Base-by-base conservation (phyloP, 2,797 vertebrate genomes). In the Urosaurus nigricauda region DNA sequence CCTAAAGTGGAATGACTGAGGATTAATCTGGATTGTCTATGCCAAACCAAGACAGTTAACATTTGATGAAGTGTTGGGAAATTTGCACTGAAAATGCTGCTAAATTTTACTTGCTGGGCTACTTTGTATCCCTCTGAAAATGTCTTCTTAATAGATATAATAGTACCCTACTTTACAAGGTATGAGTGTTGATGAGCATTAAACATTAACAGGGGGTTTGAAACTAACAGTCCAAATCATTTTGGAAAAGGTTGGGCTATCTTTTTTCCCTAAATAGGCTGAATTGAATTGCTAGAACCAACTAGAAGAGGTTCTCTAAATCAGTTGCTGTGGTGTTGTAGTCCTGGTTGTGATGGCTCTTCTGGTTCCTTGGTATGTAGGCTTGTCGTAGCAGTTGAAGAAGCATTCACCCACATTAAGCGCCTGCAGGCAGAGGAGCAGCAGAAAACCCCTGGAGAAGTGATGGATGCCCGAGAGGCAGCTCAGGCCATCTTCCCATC, bases 401-500 rank as follows among this genome's bases (percentile, higher is more conserved):
- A 99, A 93, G 98, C 99, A 21, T 99, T 99, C 96, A 98, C 98
- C 63, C 99, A 99, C 70, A 98, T 99, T 86, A 97, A 98, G 74
- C 97, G 98, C 53, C 97, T 98, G 87, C 98, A 99, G 93, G 98
- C 98, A 6, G 98, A 99, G 83, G 98, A 99, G 19, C 98, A 98
- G 94, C 97, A 97, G 47, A 98, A 98, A 1, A 94, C 97, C 12
- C 98, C 98, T 0, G 98, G 98, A n/a, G 98, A 99, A 89, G 98
- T 98, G 83, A 98, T 99, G 98, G 98, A 99, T 80, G 98, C 99
- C 4, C 97, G 98, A 19, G 99, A 99, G 94, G 98, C 99, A 0
- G 98, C 99, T 0, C 98, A 99, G 93, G 98, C 98, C 83, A 97
- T 99, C 92, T 99, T 99, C 93, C 99, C 99, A 0, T 99, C 99